Evolutionary conservation across 2,888 invertebrate species (phyloP).

Genomic region (Panzeria rudis): DNA sequence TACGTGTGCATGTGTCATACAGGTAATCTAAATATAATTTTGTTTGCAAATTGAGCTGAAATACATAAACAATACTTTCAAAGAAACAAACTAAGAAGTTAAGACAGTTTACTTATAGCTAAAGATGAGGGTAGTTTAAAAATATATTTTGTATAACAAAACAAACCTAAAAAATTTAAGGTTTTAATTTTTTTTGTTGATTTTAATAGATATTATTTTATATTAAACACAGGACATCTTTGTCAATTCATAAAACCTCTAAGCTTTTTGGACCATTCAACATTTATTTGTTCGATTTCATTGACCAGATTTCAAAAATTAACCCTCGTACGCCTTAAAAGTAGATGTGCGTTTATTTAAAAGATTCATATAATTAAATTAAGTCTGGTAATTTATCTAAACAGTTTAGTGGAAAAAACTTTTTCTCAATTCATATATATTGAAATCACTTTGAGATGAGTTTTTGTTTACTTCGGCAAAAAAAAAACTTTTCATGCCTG

Average conservation of each 20-base stretch:
- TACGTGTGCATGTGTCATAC: constrained; percentile 24
- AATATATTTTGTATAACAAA: not conserved
- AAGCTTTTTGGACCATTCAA: no score
- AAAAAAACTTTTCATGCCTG: not conserved
- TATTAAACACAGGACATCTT: no score
- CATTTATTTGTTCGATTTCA: not conserved
- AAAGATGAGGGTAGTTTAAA: not conserved
- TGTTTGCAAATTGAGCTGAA: constrained; percentile 51
- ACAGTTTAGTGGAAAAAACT: constrained; percentile 16
- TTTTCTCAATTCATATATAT: not conserved
- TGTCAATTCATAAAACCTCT: no score
- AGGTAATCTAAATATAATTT: constrained; percentile 51
- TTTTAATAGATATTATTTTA: no score
- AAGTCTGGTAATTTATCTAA: constrained; percentile 28
- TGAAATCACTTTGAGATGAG: not conserved
- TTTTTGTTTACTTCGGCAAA: not conserved
- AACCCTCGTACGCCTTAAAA: no score
- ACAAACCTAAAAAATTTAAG: not conserved
- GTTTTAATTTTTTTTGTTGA: not conserved
- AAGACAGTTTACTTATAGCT: constrained; percentile 10
- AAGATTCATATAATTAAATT: constrained; percentile 40
- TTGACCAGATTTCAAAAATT: not conserved
- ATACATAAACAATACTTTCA: constrained; percentile 20
- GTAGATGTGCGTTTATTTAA: no score
- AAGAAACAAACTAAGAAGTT: constrained; percentile 18